Conservation (phyloP, 2,888 invertebrate species). For the Blomia tropicalis region DNA sequence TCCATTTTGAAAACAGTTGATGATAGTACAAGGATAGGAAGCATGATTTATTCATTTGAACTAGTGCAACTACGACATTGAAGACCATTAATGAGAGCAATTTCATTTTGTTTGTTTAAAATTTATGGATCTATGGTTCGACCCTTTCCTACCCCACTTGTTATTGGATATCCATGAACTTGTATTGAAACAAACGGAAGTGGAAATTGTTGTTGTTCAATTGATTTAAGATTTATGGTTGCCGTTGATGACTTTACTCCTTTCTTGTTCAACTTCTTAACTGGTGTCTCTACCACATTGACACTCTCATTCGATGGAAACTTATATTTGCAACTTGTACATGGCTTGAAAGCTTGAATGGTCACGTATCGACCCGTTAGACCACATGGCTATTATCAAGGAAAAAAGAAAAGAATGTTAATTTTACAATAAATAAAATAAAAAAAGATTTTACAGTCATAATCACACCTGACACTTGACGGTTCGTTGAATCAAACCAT, state of each 20-base stretch:
- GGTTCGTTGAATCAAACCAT: not conserved
- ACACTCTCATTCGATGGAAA: not conserved
- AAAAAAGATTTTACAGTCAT: not conserved
- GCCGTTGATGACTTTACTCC: not conserved
- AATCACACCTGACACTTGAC: constrained; percentile 1
- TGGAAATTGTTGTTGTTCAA: not conserved
- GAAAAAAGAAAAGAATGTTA: not conserved
- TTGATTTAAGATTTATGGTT: not conserved
- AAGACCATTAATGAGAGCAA: too few relatives aligned
- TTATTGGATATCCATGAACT: not conserved
- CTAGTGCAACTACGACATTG: too few relatives aligned
- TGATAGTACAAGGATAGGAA: too few relatives aligned
- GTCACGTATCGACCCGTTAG: not conserved
- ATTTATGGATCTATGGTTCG: too few relatives aligned
- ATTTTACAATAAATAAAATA: too few relatives aligned
- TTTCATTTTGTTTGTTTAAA: too few relatives aligned
- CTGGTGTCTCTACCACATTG: not conserved
- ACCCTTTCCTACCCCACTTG: too few relatives aligned
- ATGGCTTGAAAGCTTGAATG: not conserved
- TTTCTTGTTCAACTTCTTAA: not conserved
- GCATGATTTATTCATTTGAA: too few relatives aligned
- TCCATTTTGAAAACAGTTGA: too few relatives aligned
- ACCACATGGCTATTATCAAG: constrained; percentile 5
- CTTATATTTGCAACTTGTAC: not conserved
- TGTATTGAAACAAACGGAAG: not conserved